Evolutionary conservation across 1,140 invertebrate genomes (phyloP).

Genomic region (Drosophila gunungcola): DNA sequence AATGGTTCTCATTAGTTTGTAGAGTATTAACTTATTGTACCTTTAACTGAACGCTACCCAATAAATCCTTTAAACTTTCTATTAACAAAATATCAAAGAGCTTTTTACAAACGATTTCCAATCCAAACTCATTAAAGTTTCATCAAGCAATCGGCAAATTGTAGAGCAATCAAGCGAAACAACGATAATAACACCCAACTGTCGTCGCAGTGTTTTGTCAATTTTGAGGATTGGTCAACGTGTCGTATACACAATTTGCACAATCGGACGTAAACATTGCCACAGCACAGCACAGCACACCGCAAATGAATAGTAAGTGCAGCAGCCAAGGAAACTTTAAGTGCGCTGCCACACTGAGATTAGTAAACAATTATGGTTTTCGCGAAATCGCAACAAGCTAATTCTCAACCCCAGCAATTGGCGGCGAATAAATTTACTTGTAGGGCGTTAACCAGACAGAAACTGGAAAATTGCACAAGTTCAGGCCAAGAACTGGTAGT

Average conservation of each 20-base stretch:
- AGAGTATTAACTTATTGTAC: no score
- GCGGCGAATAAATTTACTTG: constrained; percentile 59
- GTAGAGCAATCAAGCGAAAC: constrained; percentile 45
- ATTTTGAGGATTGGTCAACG: constrained; percentile 77
- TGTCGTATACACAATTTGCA: constrained; percentile 78
- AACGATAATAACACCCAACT: constrained; percentile 62
- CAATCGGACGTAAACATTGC: constrained; percentile 44
- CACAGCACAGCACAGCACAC: not conserved
- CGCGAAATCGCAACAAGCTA: constrained; percentile 77
- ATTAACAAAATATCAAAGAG: not conserved
- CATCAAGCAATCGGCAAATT: constrained; percentile 41
- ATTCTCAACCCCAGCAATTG: constrained; percentile 69
- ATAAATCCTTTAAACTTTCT: no score
- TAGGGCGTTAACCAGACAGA: constrained; percentile 56
- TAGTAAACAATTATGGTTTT: constrained; percentile 81
- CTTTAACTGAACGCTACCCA: no score
- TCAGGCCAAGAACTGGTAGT: constrained; percentile 36
- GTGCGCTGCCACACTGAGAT: constrained; percentile 47
- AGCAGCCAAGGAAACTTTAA: constrained; percentile 38
- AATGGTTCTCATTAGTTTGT: no score
- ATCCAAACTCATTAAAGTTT: constrained; percentile 27
- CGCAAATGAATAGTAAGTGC: constrained; percentile 11
- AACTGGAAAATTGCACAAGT: constrained; percentile 50
- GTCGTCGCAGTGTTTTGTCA: constrained; percentile 61
- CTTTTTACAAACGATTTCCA: constrained; percentile 14